Conservation (phyloP, 2,113 vertebrate species). For the Macaca mulatta region DNA sequence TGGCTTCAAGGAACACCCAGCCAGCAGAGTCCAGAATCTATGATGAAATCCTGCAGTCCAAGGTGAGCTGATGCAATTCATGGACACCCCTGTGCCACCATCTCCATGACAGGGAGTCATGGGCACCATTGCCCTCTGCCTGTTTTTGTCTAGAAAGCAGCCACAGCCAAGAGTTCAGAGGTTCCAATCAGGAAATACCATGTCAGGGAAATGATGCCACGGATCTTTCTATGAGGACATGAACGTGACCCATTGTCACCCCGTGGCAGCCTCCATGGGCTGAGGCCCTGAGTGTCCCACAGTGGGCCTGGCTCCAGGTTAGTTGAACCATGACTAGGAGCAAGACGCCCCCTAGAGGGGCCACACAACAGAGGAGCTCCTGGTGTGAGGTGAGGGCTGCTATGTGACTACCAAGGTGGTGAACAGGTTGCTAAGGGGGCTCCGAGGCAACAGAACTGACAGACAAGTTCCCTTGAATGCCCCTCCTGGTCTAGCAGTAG, state of each 20-base stretch:
- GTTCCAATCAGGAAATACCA: neutral
- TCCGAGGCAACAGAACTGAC: neutral
- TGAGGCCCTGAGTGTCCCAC: neutral
- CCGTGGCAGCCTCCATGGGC: neutral
- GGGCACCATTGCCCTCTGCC: neutral
- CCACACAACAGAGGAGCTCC: neutral
- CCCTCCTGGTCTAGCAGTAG: neutral
- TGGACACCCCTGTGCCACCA: too few relatives aligned
- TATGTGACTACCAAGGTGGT: neutral
- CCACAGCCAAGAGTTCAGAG: neutral
- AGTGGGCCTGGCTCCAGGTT: neutral
- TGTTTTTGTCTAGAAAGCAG: neutral
- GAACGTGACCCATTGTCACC: neutral
- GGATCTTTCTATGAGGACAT: neutral
- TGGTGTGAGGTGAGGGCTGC: neutral
- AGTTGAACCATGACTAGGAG: neutral
- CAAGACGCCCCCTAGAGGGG: neutral
- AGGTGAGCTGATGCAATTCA: slow-evolving; percentile 29
- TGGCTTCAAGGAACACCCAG: neutral
- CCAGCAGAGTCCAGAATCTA: slow-evolving; percentile 54
- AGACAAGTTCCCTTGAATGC: neutral
- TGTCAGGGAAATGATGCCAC: neutral
- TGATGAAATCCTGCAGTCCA: slow-evolving; percentile 50
- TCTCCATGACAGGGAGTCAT: neutral
- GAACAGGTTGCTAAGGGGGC: neutral